A percentile compares a stretch with the other conserved stretches of the same genome.
Conservation (phyloP, 2,113 vertebrate species). For the Bambusicola thoracicus region DNA sequence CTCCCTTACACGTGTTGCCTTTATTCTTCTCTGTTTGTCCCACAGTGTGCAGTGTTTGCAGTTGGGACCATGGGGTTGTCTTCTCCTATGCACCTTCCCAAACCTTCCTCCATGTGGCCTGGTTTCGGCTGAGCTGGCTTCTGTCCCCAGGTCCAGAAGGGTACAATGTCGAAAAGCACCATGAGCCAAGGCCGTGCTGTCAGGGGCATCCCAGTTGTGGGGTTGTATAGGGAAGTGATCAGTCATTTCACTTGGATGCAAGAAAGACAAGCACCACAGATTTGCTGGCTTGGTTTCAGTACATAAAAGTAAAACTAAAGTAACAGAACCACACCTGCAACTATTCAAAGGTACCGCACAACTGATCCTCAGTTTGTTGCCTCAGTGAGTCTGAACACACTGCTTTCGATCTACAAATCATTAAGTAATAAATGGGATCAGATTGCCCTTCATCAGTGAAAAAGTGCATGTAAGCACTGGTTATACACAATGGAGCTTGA, state of each 20-base stretch:
- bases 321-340: accelerated
- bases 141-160: too few species aligned
- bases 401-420: neutral
- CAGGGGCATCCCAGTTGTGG: too few species aligned
- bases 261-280: neutral
- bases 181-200: too few species aligned
- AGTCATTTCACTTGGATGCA: neutral
- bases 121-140: too few species aligned
- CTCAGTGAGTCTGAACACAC: neutral
- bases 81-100: too few species aligned
- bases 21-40: too few species aligned
- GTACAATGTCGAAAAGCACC: too few species aligned
- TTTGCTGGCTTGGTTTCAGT: neutral
- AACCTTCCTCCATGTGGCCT: too few species aligned
- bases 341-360: neutral
- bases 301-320: neutral
- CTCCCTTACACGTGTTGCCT: too few species aligned
- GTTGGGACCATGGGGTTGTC: too few species aligned
- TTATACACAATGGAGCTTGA: accelerated
- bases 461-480: neutral
- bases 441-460: neutral
- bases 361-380: neutral
- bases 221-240: neutral
- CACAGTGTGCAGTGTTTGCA: too few species aligned
- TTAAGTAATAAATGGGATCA: neutral